Conservation (phyloP, 2,888 invertebrate genomes). For the Drosophila siamana region DNA sequence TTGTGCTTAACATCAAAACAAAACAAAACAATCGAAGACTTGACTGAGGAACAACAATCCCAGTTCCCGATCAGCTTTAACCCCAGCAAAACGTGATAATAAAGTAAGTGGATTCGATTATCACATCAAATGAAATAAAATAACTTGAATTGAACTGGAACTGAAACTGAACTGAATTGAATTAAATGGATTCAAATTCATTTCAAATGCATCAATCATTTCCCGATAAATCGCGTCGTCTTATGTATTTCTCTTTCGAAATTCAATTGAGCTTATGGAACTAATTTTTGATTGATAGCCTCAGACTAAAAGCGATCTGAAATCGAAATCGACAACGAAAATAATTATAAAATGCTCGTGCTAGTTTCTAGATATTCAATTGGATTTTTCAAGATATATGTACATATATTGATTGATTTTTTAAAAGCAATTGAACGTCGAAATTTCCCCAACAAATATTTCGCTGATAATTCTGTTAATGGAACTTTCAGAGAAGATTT, state of each 20-base stretch:
- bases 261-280: conserved; percentile 65
- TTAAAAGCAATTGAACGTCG: neutral
- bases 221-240: conserved; percentile 32
- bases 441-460: neutral
- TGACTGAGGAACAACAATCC: conserved; percentile 40
- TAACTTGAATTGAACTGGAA: conserved; percentile 21
- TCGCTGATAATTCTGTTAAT: neutral
- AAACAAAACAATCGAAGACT: conserved; percentile 28
- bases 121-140: conserved; percentile 20
- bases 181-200: conserved; percentile 42
- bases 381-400: neutral
- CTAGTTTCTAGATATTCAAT: conserved; percentile 14
- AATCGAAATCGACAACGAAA: conserved; percentile 10
- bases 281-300: conserved; percentile 74
- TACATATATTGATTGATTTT: neutral
- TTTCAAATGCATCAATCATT: conserved; percentile 67
- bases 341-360: conserved; percentile 11
- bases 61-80: conserved; percentile 25
- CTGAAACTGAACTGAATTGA: conserved; percentile 6
- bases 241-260: conserved; percentile 24
- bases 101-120: conserved; percentile 71
- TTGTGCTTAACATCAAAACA: conserved; percentile 13
- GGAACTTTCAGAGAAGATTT: conserved; percentile 1
- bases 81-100: conserved; percentile 55
- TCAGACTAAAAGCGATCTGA: conserved; percentile 8